Conservation (phyloP, 2,797 vertebrate species). For the Myotis daubentonii region DNA sequence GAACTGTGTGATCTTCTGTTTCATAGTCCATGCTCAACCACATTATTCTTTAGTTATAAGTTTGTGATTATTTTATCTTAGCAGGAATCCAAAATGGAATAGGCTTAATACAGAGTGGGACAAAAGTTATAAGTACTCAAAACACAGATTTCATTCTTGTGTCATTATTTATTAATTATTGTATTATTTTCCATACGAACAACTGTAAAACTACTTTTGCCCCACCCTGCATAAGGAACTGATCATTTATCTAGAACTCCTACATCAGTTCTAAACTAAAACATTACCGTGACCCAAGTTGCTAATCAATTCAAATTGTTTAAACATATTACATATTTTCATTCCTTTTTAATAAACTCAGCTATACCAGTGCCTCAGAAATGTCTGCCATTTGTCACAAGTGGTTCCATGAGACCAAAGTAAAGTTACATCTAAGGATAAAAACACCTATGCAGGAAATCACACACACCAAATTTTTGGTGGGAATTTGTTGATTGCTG, state of each 20-base stretch:
- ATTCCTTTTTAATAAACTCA: background rate
- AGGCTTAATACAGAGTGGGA: background rate
- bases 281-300: background rate
- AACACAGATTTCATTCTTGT: background rate
- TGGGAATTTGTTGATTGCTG: background rate
- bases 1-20: too few species aligned
- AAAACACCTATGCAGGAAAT: constrained; percentile 30
- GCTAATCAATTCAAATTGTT: background rate
- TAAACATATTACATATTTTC: background rate
- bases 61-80: constrained; percentile 8
- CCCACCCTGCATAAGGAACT: background rate
- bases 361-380: background rate
- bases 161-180: background rate
- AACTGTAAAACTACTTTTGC: background rate
- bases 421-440: constrained; percentile 1
- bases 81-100: background rate
- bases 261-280: constrained; percentile 50
- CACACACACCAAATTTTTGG: background rate
- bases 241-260: background rate
- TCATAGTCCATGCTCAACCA: background rate
- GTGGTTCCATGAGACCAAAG: background rate
- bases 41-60: background rate
- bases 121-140: background rate
- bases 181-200: background rate
- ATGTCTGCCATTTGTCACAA: background rate